Conservation (phyloP, 2,797 vertebrate genomes). For the Geotrypetes seraphini region DNA sequence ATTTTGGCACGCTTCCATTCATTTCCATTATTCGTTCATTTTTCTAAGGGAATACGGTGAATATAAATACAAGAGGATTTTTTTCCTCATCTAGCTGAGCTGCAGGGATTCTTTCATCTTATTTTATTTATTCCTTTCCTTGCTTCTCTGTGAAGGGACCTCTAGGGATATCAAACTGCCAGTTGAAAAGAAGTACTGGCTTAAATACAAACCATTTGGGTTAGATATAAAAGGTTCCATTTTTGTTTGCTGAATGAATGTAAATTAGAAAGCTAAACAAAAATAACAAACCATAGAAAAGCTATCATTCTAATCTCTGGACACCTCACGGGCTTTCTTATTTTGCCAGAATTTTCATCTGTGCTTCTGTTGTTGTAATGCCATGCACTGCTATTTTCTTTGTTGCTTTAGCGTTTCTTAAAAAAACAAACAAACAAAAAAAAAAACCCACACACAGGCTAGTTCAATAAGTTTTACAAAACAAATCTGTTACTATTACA, state of each 20-base stretch:
- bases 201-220: constrained; percentile 1
- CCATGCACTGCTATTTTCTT: no score
- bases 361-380: neutral
- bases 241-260: neutral
- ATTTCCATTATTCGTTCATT: neutral
- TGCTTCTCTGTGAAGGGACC: constrained; percentile 7
- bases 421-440: no score
- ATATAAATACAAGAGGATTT: no score
- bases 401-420: no score
- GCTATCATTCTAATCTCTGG: neutral
- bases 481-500: no score
- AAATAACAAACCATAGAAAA: neutral
- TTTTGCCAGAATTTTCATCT: neutral
- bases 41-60: neutral
- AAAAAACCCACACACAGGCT: no score
- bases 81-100: no score
- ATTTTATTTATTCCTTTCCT: constrained; percentile 23
- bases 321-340: neutral
- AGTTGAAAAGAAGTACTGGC: neutral
- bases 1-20: neutral
- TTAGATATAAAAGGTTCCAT: fast-evolving
- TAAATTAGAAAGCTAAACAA: neutral
- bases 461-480: no score
- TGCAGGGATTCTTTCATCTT: constrained; percentile 2
- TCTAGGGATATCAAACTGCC: neutral